Base-by-base conservation (phyloP, 2,888 invertebrate species). In the Syrphus vitripennis region DNA sequence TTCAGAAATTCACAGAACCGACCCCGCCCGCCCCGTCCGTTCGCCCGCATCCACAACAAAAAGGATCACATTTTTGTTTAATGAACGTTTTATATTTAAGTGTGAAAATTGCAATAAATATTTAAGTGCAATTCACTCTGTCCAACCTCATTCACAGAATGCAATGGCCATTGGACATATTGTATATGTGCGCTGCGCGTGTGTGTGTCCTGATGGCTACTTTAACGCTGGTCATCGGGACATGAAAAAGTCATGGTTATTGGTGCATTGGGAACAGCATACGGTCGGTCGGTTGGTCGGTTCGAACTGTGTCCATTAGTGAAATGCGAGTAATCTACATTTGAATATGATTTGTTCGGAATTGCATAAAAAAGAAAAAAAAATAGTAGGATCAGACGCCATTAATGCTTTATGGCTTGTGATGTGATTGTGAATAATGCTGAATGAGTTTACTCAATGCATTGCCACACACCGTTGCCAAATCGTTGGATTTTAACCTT, bases 1-100 rank as follows among this genome's bases (percentile, higher is more conserved):
- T 65, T 55, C 67, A 40, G n/a, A n/a, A 14, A 34, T n/a, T 42
- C 37, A 21, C 55, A 34, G 26, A 45, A 55, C 48, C 14, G 16
- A 29, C 5, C 29, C 31, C 61, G 67, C 67, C 26, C 45, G 19
- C 55, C 16, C 19, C 19, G 14, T 61, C 29, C 24, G 9, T 16
- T 34, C 14, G n/a, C 42, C 19, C 55, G 14, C 79, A 75, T 42
- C 10, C 14, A 3, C 19, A 19, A 55, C 42, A 61, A 26, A 55
- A 78, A 75, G 72, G 82, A 82, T 34, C 70, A 77, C 63, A 82
- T 86, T 86, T 82, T 74, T 72, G 86, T 82, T 86, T 86, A 86
- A 86, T 86, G 82, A 86, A 86, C 86, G 86, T 82, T 86, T 86
- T 77, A 86, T 86, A 86, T 86, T 82, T 82, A 86, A 77, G 86